Conservation (phyloP, 2,797 vertebrate genomes). For the Dendrocincla fuliginosa region DNA sequence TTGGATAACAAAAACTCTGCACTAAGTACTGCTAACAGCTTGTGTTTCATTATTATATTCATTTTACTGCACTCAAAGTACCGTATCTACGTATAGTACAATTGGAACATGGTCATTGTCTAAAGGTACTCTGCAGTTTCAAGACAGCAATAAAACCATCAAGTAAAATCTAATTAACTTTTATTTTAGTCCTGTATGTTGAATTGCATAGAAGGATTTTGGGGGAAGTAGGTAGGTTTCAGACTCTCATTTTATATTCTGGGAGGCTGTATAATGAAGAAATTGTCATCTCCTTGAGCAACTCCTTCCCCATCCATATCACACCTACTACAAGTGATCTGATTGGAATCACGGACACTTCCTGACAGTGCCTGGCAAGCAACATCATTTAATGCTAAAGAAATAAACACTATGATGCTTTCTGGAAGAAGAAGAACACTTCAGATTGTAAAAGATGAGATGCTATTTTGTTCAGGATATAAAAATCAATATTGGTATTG, state of each 20-base stretch:
- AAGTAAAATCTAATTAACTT: not conserved
- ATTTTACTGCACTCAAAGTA: not conserved
- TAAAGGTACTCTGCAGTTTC: not conserved
- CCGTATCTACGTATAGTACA: not conserved
- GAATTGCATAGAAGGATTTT: not conserved
- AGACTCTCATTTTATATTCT: not conserved
- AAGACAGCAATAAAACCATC: not conserved
- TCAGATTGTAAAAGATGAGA: not conserved
- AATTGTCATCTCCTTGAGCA: not conserved
- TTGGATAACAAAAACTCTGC: not conserved
- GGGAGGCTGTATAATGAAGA: not conserved
- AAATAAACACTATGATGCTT: not conserved
- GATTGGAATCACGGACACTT: not conserved
- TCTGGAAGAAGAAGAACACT: not conserved
- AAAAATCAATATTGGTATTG: conserved; percentile 4
- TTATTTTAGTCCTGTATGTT: not conserved
- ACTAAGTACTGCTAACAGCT: not conserved
- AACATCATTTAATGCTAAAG: not conserved
- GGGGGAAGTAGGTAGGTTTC: not conserved
- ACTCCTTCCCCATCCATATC: not conserved
- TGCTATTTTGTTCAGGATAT: not conserved
- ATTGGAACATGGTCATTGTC: not conserved
- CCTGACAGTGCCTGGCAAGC: not conserved
- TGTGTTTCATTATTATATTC: not conserved
- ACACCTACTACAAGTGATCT: not conserved